A percentile compares a stretch with the other conserved stretches of the same genome.
phyloP scores from a whole-genome alignment of 2,888 invertebrate species.

The Mythimna lalbum region DNA sequence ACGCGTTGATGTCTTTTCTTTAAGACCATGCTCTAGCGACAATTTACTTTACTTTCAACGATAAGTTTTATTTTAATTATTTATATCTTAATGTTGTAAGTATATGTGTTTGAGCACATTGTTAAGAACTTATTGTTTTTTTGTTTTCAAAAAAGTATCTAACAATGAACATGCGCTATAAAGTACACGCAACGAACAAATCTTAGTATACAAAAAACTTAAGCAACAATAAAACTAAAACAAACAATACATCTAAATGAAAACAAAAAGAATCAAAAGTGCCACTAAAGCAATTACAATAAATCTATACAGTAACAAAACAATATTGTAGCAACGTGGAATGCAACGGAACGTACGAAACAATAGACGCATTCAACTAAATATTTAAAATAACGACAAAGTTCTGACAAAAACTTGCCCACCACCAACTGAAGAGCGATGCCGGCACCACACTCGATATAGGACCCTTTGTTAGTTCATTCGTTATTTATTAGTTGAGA shows the following conservation, averaged over 20 bases:
- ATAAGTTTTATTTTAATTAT: background rate
- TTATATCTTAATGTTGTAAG: background rate
- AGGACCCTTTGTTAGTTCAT: slow-evolving; percentile 66
- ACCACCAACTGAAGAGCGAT: slow-evolving; percentile 76
- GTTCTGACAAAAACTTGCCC: slow-evolving; percentile 79
- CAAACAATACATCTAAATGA: slow-evolving; percentile 57
- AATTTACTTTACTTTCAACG: background rate
- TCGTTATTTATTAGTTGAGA: slow-evolving; percentile 51
- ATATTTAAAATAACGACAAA: slow-evolving; percentile 77
- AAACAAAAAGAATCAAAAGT: slow-evolving; percentile 60
- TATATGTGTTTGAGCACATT: background rate
- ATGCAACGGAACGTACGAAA: slow-evolving; percentile 72
- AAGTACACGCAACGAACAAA: slow-evolving; percentile 25
- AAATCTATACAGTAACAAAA: slow-evolving; percentile 72
- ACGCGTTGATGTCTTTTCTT: slow-evolving; percentile 81
- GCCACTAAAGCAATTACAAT: slow-evolving; percentile 71
- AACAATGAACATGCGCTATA: slow-evolving; percentile 7
- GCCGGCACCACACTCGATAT: slow-evolving; percentile 67
- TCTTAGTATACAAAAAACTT: slow-evolving; percentile 31
- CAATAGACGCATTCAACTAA: slow-evolving; percentile 82
- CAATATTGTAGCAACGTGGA: slow-evolving; percentile 71
- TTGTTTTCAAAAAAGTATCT: slow-evolving; percentile 13
- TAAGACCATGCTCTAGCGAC: slow-evolving; percentile 41
- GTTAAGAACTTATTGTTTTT: background rate
- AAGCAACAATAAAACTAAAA: slow-evolving; percentile 50